Conservation (phyloP, 2,797 vertebrate genomes). For the Mormyrops boulengeri region DNA sequence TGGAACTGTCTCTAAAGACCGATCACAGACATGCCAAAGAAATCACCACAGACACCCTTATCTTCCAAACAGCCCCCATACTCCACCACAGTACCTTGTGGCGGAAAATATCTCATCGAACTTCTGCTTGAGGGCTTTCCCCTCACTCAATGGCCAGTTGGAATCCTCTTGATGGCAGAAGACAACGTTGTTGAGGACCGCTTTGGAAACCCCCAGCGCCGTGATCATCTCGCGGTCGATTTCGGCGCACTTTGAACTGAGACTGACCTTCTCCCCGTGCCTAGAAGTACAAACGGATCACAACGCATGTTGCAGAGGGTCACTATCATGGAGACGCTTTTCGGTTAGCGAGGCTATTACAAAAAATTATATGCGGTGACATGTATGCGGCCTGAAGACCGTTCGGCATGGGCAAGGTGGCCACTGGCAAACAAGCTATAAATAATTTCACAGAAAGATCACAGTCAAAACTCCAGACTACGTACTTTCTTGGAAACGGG, state of each 20-base stretch:
- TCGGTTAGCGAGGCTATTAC: background rate
- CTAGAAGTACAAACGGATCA: constrained; percentile 42
- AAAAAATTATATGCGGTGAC: too few relatives aligned
- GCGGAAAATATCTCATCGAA: constrained; percentile 98
- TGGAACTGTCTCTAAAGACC: background rate
- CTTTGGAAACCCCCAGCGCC: constrained; percentile 83
- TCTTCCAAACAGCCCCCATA: background rate
- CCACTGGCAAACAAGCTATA: background rate
- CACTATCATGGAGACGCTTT: background rate
- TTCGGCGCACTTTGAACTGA: constrained; percentile 91
- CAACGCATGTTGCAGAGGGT: background rate
- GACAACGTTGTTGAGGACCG: constrained; percentile 91
- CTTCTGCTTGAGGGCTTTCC: constrained; percentile 90
- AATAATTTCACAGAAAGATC: background rate
- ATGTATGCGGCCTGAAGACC: background rate
- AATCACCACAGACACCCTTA: background rate
- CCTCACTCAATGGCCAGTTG: constrained; percentile 94
- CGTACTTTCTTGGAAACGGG: background rate
- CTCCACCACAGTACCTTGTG: constrained; percentile 72
- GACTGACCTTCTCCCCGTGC: constrained; percentile 76
- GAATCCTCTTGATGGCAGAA: constrained; percentile 99
- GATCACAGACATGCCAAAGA: background rate
- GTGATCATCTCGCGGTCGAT: constrained; percentile 93
- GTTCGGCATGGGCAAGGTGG: background rate
- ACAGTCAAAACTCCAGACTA: background rate